Conservation (phyloP, 2,888 invertebrate genomes). For the Caenorhabditis sp. region DNA sequence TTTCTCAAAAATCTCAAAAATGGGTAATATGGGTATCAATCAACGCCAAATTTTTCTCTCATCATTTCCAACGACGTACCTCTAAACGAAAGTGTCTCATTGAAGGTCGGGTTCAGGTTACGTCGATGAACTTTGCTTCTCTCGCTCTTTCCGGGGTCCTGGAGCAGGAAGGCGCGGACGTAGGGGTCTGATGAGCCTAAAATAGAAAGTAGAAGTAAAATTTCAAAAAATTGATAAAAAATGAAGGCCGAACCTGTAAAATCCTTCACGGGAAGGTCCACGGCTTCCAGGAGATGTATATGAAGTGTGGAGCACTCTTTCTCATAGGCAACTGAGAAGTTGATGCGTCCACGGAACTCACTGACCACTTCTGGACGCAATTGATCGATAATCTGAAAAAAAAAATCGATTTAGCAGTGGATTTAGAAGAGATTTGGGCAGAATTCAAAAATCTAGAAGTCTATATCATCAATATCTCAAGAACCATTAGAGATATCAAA, state of each 20-base stretch:
- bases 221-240: neutral
- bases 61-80: constrained; percentile 61
- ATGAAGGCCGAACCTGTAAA: constrained; percentile 78
- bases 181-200: constrained; percentile 80
- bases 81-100: constrained; percentile 77
- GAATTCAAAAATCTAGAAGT: too few species aligned
- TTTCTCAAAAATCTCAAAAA: too few species aligned
- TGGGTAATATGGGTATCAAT: too few species aligned
- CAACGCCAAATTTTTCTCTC: too few species aligned
- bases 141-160: constrained; percentile 72
- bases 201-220: neutral
- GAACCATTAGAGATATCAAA: too few species aligned
- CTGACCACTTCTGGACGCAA: constrained; percentile 77
- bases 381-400: constrained; percentile 76
- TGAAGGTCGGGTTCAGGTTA: constrained; percentile 80
- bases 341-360: constrained; percentile 79
- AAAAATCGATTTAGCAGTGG: too few species aligned
- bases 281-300: constrained; percentile 78
- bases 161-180: constrained; percentile 78
- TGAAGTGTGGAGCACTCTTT: constrained; percentile 75
- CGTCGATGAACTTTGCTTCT: constrained; percentile 76
- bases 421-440: too few species aligned
- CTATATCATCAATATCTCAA: too few species aligned
- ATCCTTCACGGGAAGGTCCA: constrained; percentile 80
- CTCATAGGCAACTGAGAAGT: constrained; percentile 79